These are phyloP conservation scores for Dynastes hyllus DNA, from an alignment of 2,888 invertebrate species.

Conservation along the genomic window DNA sequence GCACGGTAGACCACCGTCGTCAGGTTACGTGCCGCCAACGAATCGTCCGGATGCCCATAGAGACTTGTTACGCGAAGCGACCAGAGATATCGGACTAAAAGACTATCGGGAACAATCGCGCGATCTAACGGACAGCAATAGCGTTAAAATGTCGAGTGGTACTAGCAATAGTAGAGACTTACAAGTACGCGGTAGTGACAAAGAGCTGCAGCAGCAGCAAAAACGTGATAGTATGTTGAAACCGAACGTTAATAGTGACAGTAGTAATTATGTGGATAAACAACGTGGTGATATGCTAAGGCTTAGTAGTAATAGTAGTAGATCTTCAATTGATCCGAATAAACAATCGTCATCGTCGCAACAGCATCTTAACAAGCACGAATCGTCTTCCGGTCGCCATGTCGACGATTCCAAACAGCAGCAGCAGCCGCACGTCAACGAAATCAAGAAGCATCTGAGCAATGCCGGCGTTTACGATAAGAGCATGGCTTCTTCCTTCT, in stretches of 20 bases:
- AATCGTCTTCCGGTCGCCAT: constrained; percentile 59
- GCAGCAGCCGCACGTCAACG: constrained; percentile 62
- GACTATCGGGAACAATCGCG: constrained; percentile 52
- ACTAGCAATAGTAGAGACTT: constrained; percentile 47
- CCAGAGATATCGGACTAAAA: constrained; percentile 60
- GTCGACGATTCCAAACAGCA: constrained; percentile 62
- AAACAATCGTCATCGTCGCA: constrained; percentile 53
- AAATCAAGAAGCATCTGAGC: constrained; percentile 65
- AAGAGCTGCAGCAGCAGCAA: constrained; percentile 44
- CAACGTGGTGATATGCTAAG: constrained; percentile 48
- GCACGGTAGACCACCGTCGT: constrained; percentile 62
- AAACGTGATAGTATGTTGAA: constrained; percentile 64
- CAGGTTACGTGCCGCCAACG: constrained; percentile 53
- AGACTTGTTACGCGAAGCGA: constrained; percentile 66
- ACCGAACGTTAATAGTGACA: constrained; percentile 58
- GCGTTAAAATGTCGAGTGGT: constrained; percentile 46
- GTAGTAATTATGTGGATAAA: constrained; percentile 54
- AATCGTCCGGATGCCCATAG: constrained; percentile 61
- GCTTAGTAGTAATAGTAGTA: constrained; percentile 34
- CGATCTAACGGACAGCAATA: constrained; percentile 26
- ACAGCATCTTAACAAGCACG: constrained; percentile 55
- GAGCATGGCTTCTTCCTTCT: constrained; percentile 60
- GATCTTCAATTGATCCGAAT: constrained; percentile 61
- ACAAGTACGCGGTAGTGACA: constrained; percentile 34
- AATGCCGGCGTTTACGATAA: constrained; percentile 60